phyloP scores from a whole-genome alignment of 1,140 invertebrate species.

The Drosophila bipectinata region DNA sequence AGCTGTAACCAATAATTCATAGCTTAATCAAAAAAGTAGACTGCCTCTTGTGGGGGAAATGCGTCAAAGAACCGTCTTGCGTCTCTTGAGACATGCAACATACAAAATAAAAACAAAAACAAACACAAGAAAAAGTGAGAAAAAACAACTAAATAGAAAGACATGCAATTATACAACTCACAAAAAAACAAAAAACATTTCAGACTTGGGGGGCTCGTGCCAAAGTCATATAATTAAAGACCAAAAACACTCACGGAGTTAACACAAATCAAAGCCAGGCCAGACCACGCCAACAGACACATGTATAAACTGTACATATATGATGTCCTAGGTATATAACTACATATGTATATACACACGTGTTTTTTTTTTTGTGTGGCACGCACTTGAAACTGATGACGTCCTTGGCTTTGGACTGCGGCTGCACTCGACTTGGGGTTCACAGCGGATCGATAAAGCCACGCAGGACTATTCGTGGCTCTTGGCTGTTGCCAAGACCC shows the following conservation, averaged over 20 bases:
- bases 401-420: slow-evolving; percentile 69
- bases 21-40: slow-evolving; percentile 25
- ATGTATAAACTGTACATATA: slow-evolving; percentile 13
- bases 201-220: slow-evolving; percentile 44
- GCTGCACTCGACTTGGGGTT: slow-evolving; percentile 42
- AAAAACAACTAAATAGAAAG: slow-evolving; percentile 6
- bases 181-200: slow-evolving; percentile 6
- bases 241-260: slow-evolving; percentile 15
- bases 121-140: not conserved
- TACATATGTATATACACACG: not conserved
- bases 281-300: slow-evolving; percentile 4
- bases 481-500: slow-evolving; percentile 65
- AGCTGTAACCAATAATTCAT: slow-evolving; percentile 18
- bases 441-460: slow-evolving; percentile 68
- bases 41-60: slow-evolving; percentile 13
- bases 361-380: slow-evolving; percentile 14
- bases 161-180: slow-evolving; percentile 39
- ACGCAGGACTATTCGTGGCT: slow-evolving; percentile 47
- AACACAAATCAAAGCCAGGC: slow-evolving; percentile 41
- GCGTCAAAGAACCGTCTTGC: slow-evolving; percentile 34
- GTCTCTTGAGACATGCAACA: slow-evolving; percentile 33
- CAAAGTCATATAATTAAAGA: slow-evolving; percentile 45
- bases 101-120: slow-evolving; percentile 13
- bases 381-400: slow-evolving; percentile 76
- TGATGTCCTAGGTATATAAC: not conserved